phyloP scores from a whole-genome alignment of 2,113 vertebrate species.

The Hippoglossus stenolepis region DNA sequence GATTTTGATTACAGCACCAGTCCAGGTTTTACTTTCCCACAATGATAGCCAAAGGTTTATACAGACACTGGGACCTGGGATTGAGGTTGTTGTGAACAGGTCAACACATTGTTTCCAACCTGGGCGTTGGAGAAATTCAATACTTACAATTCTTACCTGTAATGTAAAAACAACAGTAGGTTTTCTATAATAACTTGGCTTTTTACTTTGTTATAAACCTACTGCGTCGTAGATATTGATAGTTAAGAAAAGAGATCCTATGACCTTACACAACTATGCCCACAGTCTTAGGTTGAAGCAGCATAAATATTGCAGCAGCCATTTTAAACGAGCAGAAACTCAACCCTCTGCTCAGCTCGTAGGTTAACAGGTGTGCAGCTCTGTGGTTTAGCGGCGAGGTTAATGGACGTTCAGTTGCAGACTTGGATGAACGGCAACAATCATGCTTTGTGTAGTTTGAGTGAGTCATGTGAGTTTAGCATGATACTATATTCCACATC shows the following conservation, averaged over 20 bases:
- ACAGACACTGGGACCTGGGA: neutral
- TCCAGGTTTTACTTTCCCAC: neutral
- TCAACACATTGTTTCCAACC: neutral
- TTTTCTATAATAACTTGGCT: neutral
- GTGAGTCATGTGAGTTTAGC: neutral
- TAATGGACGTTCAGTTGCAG: neutral
- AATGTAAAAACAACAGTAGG: neutral
- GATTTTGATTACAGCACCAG: neutral
- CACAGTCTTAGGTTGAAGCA: neutral
- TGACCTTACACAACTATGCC: neutral
- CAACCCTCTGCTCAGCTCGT: constrained; percentile 6
- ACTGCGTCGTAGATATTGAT: neutral
- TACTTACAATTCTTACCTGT: neutral
- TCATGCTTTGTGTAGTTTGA: neutral
- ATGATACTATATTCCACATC: neutral
- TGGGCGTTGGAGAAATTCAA: neutral
- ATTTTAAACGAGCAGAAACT: constrained; percentile 18
- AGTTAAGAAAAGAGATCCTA: neutral
- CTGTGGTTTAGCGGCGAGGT: neutral
- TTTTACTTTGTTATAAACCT: neutral
- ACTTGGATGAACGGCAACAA: neutral
- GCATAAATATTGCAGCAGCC: constrained; percentile 44
- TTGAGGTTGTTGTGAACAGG: neutral
- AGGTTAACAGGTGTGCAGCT: neutral
- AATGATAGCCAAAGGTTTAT: neutral